Base-by-base conservation (phyloP, 2,113 vertebrate genomes). In the Ancistrus triradiatus region DNA sequence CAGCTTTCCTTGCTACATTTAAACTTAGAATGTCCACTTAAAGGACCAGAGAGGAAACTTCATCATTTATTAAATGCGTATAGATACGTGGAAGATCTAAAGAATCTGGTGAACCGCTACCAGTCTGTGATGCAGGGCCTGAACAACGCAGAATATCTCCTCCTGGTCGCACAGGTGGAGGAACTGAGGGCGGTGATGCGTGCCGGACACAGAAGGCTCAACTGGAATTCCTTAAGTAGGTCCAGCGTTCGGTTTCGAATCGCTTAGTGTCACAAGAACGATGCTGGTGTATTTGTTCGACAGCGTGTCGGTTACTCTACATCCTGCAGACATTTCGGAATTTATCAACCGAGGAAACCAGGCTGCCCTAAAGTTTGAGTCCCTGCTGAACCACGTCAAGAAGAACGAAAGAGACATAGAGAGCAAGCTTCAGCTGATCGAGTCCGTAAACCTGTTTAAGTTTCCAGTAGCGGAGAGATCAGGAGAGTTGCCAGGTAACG, bases 171-270 rank as follows among this genome's bases (percentile, higher is more conserved):
- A 3, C 85, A 88, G 1, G 82, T 93, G 35, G 74, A 85, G 63
- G 81, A 81, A 0, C 76, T 97, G 18, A 55, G 75, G 63, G 77
- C 44, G 11, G 77, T 85, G 15, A 79, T 99, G 51, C 37, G 78
- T 28, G 48, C 80, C 22, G 96, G 94, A 15, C 86, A 83, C 43
- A 91, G 76, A 78, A 86, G 88, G 57, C 63, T 98, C 17, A 96
- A 85, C 31, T 97, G 95, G 95, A 91, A 84, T 63, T 91, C 87
- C 0, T 81, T 94, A 68, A 91, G 96, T 92, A 83, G 9, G 31
- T 33, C 31, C 10, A 7, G 10, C 6, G 9, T 37, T 37, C 9
- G 9, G 9, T 37, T 11, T 37, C 35, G 9, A 37, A 37, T 11
- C 14, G 14, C 35, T 37, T 33, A 33, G 10, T 33, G 6, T 33